phyloP scores from a whole-genome alignment of 2,113 vertebrate genomes.

The Cervus canadensis region DNA sequence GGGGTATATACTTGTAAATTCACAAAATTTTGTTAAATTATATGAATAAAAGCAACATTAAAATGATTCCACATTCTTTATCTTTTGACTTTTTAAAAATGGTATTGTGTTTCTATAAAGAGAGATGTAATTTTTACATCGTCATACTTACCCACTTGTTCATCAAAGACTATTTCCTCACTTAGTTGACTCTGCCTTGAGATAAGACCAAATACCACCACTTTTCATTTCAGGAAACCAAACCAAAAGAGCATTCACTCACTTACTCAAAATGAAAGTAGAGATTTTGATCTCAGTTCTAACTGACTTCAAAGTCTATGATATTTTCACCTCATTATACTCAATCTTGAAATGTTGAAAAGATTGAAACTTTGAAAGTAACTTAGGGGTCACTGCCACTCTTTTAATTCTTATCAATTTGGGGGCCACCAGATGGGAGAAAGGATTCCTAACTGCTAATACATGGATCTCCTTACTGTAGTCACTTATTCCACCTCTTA shows the following conservation, averaged over 20 bases:
- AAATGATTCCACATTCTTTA: not conserved
- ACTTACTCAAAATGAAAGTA: not conserved
- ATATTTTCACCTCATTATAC: not conserved
- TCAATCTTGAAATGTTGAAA: not conserved
- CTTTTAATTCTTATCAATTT: not conserved
- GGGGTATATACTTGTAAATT: not conserved
- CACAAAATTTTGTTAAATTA: not conserved
- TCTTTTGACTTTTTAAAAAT: not conserved
- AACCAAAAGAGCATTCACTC: not conserved
- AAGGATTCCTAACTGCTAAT: not conserved
- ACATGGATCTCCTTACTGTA: not conserved
- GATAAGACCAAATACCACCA: not conserved
- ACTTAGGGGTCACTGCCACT: not conserved
- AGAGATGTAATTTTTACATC: not conserved
- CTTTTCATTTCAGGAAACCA: not conserved
- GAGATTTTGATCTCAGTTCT: not conserved
- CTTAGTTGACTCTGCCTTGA: not conserved
- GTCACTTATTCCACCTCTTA: not conserved
- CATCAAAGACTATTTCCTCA: not conserved
- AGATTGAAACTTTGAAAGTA: not conserved
- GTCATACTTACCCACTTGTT: not conserved
- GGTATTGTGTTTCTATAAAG: not conserved
- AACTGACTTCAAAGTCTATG: not conserved
- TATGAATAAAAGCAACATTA: not conserved
- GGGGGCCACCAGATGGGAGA: not conserved